Evolutionary conservation across 2,797 vertebrate genomes (phyloP).

Genomic region (Pagetopsis macropterus): DNA sequence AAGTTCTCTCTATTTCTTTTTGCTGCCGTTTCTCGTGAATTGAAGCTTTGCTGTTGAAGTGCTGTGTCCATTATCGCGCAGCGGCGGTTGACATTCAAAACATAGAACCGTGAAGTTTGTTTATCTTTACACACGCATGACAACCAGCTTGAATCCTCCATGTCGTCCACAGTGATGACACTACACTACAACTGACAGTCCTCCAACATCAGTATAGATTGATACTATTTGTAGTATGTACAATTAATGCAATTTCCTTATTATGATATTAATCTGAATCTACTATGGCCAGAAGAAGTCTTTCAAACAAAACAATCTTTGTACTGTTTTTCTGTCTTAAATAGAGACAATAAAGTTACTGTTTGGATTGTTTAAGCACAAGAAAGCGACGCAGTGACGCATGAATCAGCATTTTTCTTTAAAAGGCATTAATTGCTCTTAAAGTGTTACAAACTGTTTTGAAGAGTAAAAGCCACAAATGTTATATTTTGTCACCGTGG

Average conservation of each 20-base stretch:
- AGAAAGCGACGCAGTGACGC: constrained; percentile 21
- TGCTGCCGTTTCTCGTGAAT: constrained; percentile 18
- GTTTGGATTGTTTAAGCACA: constrained; percentile 29
- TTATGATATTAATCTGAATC: constrained; percentile 13
- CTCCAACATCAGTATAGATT: constrained; percentile 36
- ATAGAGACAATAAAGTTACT: constrained; percentile 4
- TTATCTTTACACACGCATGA: constrained; percentile 19
- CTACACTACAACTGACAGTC: constrained; percentile 6
- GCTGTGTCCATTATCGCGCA: constrained; percentile 8
- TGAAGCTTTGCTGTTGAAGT: constrained; percentile 42
- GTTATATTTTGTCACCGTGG: constrained; percentile 14
- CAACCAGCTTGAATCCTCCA: constrained; percentile 23
- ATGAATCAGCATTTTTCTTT: constrained; percentile 33
- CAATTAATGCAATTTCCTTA: constrained; percentile 25
- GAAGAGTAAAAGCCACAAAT: constrained; percentile 15
- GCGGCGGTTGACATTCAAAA: constrained; percentile 35
- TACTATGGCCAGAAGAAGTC: constrained; percentile 41
- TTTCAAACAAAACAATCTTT: constrained; percentile 37
- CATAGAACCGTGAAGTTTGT: constrained; percentile 40
- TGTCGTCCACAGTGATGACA: constrained; percentile 9
- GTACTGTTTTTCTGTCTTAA: constrained; percentile 20
- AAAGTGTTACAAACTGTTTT: constrained; percentile 59
- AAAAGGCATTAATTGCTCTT: constrained; percentile 51
- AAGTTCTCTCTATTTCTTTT: constrained; percentile 14
- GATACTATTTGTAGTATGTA: constrained; percentile 23